A percentile compares a stretch with the other conserved stretches of the same genome.
phyloP scores from a whole-genome alignment of 2,888 invertebrate genomes.

The Tortricodes alternella region DNA sequence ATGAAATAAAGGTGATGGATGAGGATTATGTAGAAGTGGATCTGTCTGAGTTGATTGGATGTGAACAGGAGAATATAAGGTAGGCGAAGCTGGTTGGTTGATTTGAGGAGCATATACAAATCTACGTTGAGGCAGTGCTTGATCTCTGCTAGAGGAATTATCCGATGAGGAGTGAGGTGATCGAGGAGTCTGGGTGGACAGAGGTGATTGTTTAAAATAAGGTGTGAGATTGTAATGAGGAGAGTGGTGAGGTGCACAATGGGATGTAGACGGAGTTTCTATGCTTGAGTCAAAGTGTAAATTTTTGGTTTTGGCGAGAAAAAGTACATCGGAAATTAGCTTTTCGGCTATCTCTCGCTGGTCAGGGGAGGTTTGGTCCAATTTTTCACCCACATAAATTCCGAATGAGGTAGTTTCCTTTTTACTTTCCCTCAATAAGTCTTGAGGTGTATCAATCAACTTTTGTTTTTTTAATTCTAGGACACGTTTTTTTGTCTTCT shows the following conservation, averaged over 20 bases:
- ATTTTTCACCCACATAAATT: background rate
- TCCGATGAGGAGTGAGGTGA: background rate
- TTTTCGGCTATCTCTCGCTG: background rate
- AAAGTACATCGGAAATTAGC: background rate
- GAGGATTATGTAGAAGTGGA: background rate
- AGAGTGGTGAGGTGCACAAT: background rate
- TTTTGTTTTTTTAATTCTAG: background rate
- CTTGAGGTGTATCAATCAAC: background rate
- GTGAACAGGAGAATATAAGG: too few relatives aligned
- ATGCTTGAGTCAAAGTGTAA: background rate
- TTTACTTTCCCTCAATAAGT: background rate
- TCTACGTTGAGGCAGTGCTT: background rate
- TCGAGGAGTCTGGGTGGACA: background rate
- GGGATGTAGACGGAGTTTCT: background rate
- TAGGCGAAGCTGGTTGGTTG: background rate
- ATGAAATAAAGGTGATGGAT: background rate
- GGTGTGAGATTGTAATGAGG: background rate
- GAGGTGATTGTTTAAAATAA: background rate
- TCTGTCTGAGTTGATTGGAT: too few relatives aligned
- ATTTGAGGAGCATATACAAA: background rate
- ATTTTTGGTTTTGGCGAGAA: background rate
- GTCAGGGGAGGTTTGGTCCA: background rate
- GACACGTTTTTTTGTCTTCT: background rate
- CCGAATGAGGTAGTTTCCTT: background rate
- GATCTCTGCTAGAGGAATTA: background rate